These are phyloP conservation scores for Abscondita cerata DNA, from an alignment of 2,888 invertebrate species.

Conservation along the genomic window DNA sequence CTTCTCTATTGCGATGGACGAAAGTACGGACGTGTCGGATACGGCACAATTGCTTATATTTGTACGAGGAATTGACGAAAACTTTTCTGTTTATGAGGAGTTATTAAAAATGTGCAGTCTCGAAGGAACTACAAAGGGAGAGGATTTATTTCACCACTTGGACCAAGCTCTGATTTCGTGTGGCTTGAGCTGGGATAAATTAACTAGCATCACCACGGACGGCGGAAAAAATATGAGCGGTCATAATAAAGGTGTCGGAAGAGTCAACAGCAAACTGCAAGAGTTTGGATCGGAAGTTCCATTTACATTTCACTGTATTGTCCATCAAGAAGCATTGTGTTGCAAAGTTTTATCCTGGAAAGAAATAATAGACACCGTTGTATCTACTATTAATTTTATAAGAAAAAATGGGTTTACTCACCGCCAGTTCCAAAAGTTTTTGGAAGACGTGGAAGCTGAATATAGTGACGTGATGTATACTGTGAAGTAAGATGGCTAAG, in stretches of 20 bases:
- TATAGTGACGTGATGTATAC: conserved; percentile 2
- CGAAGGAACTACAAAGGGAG: not conserved
- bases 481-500: not conserved
- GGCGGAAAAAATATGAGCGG: not conserved
- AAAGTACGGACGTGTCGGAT: not conserved
- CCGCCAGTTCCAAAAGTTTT: conserved; percentile 37
- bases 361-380: conserved; percentile 24
- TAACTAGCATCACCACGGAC: not conserved
- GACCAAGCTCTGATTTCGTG: not conserved
- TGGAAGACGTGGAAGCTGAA: conserved; percentile 19
- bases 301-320: conserved; percentile 16
- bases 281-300: not conserved
- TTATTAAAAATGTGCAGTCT: not conserved
- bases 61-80: not conserved
- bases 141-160: not conserved
- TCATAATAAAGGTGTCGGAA: not conserved
- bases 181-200: not conserved
- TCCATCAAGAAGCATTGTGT: not conserved
- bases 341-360: not conserved
- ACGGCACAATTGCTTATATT: too few relatives aligned
- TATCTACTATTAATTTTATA: conserved; percentile 38
- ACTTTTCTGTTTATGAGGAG: not conserved
- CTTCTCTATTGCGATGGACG: not conserved
- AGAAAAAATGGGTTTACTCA: conserved; percentile 36
- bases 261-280: not conserved